phyloP scores from a whole-genome alignment of 2,797 vertebrate genomes.

The Lutjanus argentimaculatus region DNA sequence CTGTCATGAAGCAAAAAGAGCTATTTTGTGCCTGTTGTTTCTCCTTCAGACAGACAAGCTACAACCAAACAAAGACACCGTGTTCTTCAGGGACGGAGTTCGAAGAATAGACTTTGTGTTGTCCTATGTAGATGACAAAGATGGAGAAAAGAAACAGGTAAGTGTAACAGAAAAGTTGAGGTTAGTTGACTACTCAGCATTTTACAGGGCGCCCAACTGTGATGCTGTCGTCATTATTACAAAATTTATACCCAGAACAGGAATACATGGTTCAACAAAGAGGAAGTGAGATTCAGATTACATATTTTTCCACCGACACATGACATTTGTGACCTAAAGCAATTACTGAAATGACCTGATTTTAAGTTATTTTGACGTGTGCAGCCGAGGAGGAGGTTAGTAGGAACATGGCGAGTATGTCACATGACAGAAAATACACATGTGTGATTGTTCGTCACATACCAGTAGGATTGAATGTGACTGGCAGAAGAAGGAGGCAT shows the following conservation, averaged over 20 bases:
- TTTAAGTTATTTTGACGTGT: neutral
- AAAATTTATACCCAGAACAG: conserved; percentile 30
- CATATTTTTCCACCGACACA: neutral
- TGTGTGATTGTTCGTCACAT: conserved; percentile 16
- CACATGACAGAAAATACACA: neutral
- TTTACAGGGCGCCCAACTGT: conserved; percentile 20
- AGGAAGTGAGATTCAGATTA: conserved; percentile 56
- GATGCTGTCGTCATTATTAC: neutral
- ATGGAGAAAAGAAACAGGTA: conserved; percentile 86
- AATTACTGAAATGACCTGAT: neutral
- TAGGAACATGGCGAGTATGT: neutral
- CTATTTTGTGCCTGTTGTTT: conserved; percentile 29
- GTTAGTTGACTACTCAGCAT: conserved; percentile 26
- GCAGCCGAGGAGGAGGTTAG: neutral
- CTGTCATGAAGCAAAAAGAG: neutral
- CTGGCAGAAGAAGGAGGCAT: neutral
- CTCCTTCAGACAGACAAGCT: conserved; percentile 79
- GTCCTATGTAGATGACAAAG: conserved; percentile 87
- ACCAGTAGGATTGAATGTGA: neutral
- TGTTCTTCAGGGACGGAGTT: conserved; percentile 87
- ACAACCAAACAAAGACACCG: conserved; percentile 82
- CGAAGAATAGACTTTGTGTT: conserved; percentile 88
- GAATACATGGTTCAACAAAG: conserved; percentile 25
- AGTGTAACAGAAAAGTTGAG: neutral
- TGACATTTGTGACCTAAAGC: neutral